Percentiles rank a stretch among this genome's conserved stretches.
Evolutionary conservation across 2,797 vertebrate genomes (phyloP).

Genomic region (Eurystomus glaucurus): DNA sequence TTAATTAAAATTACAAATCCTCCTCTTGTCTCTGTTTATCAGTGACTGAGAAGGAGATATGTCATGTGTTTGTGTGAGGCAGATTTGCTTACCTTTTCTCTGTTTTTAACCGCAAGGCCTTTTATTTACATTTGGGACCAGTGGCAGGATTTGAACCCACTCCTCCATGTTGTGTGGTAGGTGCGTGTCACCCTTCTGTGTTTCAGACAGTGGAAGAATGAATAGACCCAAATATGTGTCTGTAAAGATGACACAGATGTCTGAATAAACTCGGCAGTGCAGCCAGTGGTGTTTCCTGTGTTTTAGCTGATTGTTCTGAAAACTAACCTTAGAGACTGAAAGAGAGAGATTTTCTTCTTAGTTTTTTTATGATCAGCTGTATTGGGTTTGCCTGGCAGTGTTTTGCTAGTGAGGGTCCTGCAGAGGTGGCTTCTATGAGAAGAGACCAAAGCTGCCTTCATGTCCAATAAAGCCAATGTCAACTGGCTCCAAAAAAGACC

Average conservation of each 20-base stretch:
- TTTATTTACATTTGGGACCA: neutral
- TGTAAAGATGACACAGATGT: neutral
- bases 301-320: neutral
- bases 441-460: fast-evolving
- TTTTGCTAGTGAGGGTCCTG: fast-evolving
- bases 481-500: fast-evolving
- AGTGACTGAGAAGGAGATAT: neutral
- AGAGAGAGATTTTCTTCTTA: neutral
- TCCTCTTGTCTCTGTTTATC: neutral
- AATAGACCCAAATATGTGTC: neutral
- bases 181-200: neutral
- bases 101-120: neutral
- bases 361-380: neutral
- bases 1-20: neutral
- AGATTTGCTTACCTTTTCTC: neutral
- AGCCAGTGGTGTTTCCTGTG: neutral
- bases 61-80: neutral
- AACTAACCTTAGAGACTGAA: neutral
- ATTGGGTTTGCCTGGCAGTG: fast-evolving
- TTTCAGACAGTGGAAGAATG: neutral
- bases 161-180: fast-evolving
- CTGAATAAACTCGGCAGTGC: neutral
- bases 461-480: fast-evolving
- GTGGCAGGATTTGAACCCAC: neutral
- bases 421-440: neutral